Percentiles rank a stretch among this genome's conserved stretches.
These are phyloP conservation scores for Gobius niger DNA, from an alignment of 2,113 vertebrate genomes.

Conservation along the genomic window DNA sequence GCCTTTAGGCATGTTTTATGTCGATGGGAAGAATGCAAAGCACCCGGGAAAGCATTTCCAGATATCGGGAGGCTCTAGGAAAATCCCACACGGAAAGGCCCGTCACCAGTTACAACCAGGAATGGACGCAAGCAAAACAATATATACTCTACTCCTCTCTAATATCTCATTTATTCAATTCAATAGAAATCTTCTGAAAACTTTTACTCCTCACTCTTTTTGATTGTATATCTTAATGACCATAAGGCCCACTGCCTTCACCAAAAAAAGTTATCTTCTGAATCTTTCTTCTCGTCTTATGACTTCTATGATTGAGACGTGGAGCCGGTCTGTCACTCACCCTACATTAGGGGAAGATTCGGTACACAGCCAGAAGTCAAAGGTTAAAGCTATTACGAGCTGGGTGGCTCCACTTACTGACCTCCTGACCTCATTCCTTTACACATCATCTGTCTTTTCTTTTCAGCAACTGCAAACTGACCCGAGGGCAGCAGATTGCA, in stretches of 20 bases:
- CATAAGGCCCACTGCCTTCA: not conserved
- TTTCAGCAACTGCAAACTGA: constrained; percentile 24
- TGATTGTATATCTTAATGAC: not conserved
- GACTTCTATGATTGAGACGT: constrained; percentile 58
- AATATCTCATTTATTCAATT: too few relatives aligned
- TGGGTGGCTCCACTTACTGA: constrained; percentile 67
- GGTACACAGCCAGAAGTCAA: constrained; percentile 53
- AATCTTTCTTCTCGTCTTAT: constrained; percentile 17
- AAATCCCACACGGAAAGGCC: too few relatives aligned
- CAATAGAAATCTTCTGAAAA: too few relatives aligned
- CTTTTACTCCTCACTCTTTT: too few relatives aligned
- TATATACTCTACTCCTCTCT: too few relatives aligned
- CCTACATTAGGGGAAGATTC: constrained; percentile 54
- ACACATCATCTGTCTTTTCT: constrained; percentile 43
- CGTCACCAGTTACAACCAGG: too few relatives aligned
- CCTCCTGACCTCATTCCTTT: constrained; percentile 56
- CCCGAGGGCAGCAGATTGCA: constrained; percentile 29
- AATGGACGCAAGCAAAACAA: too few relatives aligned
- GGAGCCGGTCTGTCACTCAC: constrained; percentile 60
- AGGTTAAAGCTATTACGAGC: constrained; percentile 80
- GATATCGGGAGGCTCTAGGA: too few relatives aligned
- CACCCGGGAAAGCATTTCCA: too few relatives aligned
- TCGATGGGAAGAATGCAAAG: too few relatives aligned
- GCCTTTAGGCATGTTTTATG: too few relatives aligned
- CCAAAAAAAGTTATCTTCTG: not conserved